phyloP scores from a whole-genome alignment of 2,797 vertebrate genomes.

The Myripristis murdjan region DNA sequence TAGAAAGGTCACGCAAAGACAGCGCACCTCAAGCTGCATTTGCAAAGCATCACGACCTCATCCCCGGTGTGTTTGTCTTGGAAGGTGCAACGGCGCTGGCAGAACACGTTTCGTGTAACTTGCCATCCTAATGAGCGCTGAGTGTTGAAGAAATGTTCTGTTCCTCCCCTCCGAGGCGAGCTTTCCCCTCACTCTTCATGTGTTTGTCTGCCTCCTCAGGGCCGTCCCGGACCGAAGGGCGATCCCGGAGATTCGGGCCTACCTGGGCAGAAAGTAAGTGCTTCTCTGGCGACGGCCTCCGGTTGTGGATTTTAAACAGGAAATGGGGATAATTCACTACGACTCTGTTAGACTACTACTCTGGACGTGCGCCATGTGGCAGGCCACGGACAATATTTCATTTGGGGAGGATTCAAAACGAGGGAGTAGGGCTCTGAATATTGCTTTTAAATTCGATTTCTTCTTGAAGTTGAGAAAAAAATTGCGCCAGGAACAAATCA shows the following conservation, averaged over 20 bases:
- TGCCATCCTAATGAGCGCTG: constrained; percentile 7
- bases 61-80: constrained; percentile 7
- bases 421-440: constrained; percentile 21
- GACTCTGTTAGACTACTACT: constrained; percentile 54
- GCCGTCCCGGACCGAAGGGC: constrained; percentile 95
- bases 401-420: constrained; percentile 28
- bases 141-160: constrained; percentile 1
- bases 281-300: constrained; percentile 14
- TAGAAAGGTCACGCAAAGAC: neutral
- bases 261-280: constrained; percentile 92
- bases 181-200: neutral
- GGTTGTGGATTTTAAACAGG: constrained; percentile 36
- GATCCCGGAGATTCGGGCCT: constrained; percentile 93
- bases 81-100: neutral
- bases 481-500: constrained; percentile 44
- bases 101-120: neutral
- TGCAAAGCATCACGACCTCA: neutral
- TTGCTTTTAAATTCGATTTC: constrained; percentile 46
- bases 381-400: constrained; percentile 48
- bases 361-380: constrained; percentile 60
- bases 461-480: constrained; percentile 13
- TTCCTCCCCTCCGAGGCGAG: neutral
- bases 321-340: constrained; percentile 45
- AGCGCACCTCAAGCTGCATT: neutral
- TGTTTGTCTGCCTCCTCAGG: constrained; percentile 78